Conservation (phyloP, 2,113 vertebrate species). For the Aix galericulata region DNA sequence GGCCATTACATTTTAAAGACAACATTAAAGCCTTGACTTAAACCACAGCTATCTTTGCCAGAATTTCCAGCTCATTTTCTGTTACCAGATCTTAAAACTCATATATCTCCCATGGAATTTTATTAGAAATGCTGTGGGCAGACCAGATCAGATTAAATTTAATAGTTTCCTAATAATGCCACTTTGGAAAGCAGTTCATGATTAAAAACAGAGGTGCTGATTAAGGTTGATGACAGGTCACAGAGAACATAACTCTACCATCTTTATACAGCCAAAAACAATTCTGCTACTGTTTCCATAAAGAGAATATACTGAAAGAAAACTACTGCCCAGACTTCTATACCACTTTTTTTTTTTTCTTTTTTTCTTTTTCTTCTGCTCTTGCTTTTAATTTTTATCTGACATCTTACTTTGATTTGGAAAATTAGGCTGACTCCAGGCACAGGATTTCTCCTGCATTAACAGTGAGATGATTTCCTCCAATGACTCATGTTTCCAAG, state of each 20-base stretch:
- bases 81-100: not conserved
- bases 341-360: not conserved
- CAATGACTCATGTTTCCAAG: conserved; percentile 6
- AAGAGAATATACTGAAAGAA: not conserved
- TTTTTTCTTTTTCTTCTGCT: not conserved
- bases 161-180: not conserved
- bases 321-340: not conserved
- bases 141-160: not conserved
- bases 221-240: not conserved
- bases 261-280: conserved; percentile 1
- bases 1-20: not conserved
- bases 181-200: not conserved
- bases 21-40: conserved; percentile 3
- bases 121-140: not conserved
- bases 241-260: not conserved
- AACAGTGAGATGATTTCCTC: not conserved
- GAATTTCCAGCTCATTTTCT: conserved; percentile 3
- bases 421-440: not conserved
- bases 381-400: not conserved
- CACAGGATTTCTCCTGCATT: not conserved
- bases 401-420: not conserved
- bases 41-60: not conserved
- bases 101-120: not conserved
- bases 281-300: not conserved
- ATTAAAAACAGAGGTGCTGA: not conserved